Base-by-base conservation (phyloP, 2,888 invertebrate genomes). In the Ormyrus labotus region DNA sequence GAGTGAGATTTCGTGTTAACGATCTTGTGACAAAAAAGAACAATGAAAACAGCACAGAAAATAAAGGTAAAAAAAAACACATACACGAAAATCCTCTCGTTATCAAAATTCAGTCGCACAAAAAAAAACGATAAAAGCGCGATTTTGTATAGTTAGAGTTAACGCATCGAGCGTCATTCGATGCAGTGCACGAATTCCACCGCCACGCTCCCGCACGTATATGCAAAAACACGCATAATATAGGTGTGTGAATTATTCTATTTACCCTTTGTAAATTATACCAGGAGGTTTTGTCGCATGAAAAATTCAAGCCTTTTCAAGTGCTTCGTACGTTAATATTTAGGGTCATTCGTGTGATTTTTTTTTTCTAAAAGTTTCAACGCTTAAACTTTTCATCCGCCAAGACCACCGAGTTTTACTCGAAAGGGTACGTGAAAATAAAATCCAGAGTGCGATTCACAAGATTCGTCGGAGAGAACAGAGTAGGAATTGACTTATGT, bases 161-260 rank as follows among this genome's bases (percentile, higher is more conserved):
- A 73, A 64, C 50, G 53, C 51, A 72, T 74, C n/a, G 50, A 74
- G 47, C 19, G 69, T n/a, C 48, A 64, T 55, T 76, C 65, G 61
- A 11, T 58, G 11, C 63, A 67, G 9, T 48, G 47, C 50, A 73
- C 48, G 53, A 53, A 71, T 70, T 61, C n/a, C 58, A n/a, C 50
- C 51, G 60, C 53, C 55, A 55, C 63, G 64, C 48, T 63, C 58
- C 57, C 72, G 71, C 63, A 68, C 55, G 19, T 10, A 53, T 68
- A 67, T 13, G 70, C 34, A 65, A 77, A 71, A n/a, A 58, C 11
- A 60, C 65, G 58, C 65, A 67, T 68, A 75, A 75, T 77, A 69
- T 64, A 74, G 70, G 58, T 67, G 34, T 34, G 88, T 82, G 89
- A 88, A 86, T 86, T 45, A 77, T 53, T 70, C 50, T 61, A 55